Conservation (phyloP, 2,888 invertebrate species). For the Pachymerium ferrugineum region DNA sequence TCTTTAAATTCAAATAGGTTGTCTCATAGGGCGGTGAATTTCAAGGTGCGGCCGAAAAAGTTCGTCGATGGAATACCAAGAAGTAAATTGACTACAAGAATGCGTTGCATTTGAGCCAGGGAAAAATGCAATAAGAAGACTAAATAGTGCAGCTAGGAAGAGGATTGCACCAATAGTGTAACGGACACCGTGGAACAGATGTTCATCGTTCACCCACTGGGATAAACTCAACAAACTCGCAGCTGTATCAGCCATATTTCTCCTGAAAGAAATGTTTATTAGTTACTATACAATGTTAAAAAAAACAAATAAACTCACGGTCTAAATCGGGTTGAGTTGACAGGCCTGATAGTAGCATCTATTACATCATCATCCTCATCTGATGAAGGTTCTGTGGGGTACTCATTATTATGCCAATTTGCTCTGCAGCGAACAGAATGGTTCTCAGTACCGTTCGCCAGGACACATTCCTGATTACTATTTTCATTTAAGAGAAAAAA, state of each 20-base stretch:
- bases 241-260: neutral
- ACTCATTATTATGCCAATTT: neutral
- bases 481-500: neutral
- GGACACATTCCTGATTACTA: neutral
- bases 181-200: constrained; percentile 35
- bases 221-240: neutral
- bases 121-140: constrained; percentile 36
- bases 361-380: neutral
- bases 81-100: neutral
- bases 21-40: neutral
- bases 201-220: constrained; percentile 32
- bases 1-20: neutral
- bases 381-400: neutral
- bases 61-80: constrained; percentile 28
- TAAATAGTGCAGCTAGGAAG: constrained; percentile 36
- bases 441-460: neutral
- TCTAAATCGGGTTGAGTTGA: neutral
- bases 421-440: too few relatives aligned
- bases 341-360: neutral
- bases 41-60: neutral
- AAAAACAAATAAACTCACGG: neutral
- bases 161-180: constrained; percentile 36
- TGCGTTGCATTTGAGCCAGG: constrained; percentile 2
- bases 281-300: neutral
- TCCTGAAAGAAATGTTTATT: neutral